Evolutionary conservation across 2,113 vertebrate species (phyloP), one percentile per base, ranked within the genome.

Genomic region (Tonatia bakeri): DNA sequence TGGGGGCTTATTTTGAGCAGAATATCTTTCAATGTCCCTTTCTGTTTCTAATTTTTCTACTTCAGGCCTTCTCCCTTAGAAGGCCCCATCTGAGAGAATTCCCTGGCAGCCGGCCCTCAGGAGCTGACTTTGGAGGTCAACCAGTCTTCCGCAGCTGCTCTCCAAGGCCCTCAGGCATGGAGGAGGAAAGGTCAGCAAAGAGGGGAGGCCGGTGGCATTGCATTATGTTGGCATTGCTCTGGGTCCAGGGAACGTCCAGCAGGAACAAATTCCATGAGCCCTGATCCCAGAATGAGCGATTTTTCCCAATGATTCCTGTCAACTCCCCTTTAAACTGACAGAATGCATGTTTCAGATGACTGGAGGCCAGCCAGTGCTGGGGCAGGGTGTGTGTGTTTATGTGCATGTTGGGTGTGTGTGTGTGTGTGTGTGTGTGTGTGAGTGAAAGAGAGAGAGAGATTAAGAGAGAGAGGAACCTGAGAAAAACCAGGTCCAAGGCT

Each of bases 31-130:
- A 79, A 90, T 76, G 81, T 56, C 70, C 92, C 83, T 88, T 90
- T 95, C 72, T 87, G 56, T 92, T 97, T 92, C 94, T 95, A 82
- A 97, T 94, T 79, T 89, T 70, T 97, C 80, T 83, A n/a, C 89
- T 67, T 89, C 47, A 50, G 59, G 67, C 95, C 93, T 81, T 95
- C 79, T 89, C 85, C 80, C 67, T 84, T 33, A 14, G 86, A 95
- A 85, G 43, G 40, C 72, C 84, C 76, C 52, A 40, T 93, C 65
- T 4, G 2, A 86, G 82, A 96, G 88, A 95, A 95, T 90, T 88
- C 81, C 50, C 87, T 94, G 90, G 92, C 72, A 94, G 61, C 59
- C 1, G 0, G 38, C 33, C 65, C 82, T 76, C 36, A 16, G 69
- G 81, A 94, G 95, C 96, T 86, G 95, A 90, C 59, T 86, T 61